Evolutionary conservation across 2,888 invertebrate genomes (phyloP).

Genomic region (Drosophila lacicola): DNA sequence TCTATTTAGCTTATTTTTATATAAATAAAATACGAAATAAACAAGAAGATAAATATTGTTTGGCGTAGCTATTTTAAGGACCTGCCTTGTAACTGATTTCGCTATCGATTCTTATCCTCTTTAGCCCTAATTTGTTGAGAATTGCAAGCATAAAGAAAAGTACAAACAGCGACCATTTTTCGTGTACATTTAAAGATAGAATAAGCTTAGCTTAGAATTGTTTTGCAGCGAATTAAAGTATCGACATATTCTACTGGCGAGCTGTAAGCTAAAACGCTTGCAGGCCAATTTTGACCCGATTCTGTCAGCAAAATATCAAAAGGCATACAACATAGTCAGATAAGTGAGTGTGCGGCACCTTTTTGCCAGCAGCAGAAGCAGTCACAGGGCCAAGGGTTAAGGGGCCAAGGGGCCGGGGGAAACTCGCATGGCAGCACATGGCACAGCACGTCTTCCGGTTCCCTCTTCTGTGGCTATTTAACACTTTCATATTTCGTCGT

Average conservation of each 20-base stretch:
- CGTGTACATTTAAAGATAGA: too few species aligned
- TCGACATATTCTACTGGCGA: slow-evolving; percentile 34
- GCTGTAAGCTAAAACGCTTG: slow-evolving; percentile 42
- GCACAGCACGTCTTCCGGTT: slow-evolving; percentile 16
- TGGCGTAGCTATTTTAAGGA: too few species aligned
- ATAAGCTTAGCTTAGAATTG: not conserved
- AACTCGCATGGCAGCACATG: slow-evolving; percentile 3
- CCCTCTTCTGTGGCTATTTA: slow-evolving; percentile 64
- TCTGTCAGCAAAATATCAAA: slow-evolving; percentile 68
- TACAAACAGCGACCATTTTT: too few species aligned
- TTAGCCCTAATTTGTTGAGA: too few species aligned
- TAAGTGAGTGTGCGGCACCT: slow-evolving; percentile 18
- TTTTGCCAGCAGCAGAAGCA: slow-evolving; percentile 34
- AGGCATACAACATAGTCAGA: not conserved
- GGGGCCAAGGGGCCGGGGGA: slow-evolving; percentile 1
- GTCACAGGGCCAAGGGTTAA: slow-evolving; percentile 49
- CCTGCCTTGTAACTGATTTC: too few species aligned
- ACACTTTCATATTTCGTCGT: slow-evolving; percentile 74
- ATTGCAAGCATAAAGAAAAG: too few species aligned
- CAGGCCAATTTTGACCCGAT: slow-evolving; percentile 66
- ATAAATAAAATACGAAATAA: too few species aligned
- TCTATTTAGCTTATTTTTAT: too few species aligned
- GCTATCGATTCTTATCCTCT: too few species aligned
- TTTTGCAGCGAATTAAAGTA: slow-evolving; percentile 23
- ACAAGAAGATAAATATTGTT: too few species aligned